Evolutionary conservation across 1,140 invertebrate genomes (phyloP).

Genomic region (Ctenoplectra terminalis): DNA sequence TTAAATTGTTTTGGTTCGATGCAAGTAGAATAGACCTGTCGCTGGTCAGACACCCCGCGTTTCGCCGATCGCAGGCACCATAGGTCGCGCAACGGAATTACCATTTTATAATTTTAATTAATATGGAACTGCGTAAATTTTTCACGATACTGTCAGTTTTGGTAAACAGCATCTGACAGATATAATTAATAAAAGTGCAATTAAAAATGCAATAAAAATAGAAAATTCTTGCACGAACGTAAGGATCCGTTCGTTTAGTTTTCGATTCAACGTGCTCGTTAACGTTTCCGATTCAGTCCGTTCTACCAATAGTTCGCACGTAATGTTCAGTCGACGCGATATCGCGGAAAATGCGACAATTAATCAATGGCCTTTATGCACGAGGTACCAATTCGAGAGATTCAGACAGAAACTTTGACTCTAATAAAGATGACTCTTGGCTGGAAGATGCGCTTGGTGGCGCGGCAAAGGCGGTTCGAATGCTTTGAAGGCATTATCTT

Average conservation of each 20-base stretch:
- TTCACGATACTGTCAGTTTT: neutral
- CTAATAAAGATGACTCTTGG: neutral
- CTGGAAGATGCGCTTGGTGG: neutral
- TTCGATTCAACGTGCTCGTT: neutral
- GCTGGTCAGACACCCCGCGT: neutral
- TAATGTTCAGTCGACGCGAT: neutral
- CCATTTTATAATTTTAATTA: slow-evolving; percentile 18
- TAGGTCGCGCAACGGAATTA: neutral
- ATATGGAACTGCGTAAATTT: neutral
- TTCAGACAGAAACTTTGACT: neutral
- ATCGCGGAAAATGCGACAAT: neutral
- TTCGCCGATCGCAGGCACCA: too few species aligned
- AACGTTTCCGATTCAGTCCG: neutral
- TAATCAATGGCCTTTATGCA: neutral
- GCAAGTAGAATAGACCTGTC: neutral
- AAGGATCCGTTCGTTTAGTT: neutral
- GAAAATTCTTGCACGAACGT: neutral
- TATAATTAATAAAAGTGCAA: slow-evolving; percentile 4
- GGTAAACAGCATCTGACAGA: neutral
- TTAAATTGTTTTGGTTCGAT: too few species aligned
- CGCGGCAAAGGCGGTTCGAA: neutral
- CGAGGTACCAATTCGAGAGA: neutral
- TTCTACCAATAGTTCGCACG: neutral
- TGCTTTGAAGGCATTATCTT: neutral
- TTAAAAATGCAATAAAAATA: too few species aligned